Conservation (phyloP, 2,888 invertebrate species). For the Muschampia plurimacula region DNA sequence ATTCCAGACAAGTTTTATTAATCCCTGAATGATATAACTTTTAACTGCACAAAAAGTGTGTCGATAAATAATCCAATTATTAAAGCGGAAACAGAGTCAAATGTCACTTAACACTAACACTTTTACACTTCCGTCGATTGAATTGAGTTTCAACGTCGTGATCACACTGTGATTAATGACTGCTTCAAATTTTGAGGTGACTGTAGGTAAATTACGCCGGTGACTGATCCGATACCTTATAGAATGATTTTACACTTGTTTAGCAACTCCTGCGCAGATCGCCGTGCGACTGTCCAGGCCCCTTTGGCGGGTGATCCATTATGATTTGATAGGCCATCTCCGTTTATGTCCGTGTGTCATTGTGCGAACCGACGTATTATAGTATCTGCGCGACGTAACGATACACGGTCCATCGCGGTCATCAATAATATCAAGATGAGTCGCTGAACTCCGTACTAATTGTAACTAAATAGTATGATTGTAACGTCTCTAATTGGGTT, state of each 20-base stretch:
- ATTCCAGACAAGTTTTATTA: slow-evolving; percentile 3
- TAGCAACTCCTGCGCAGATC: slow-evolving; percentile 65
- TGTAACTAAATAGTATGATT: not conserved
- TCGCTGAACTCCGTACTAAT: slow-evolving; percentile 47
- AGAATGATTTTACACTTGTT: slow-evolving; percentile 40
- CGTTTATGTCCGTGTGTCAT: slow-evolving; percentile 69
- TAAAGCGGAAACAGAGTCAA: not conserved
- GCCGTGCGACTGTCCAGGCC: slow-evolving; percentile 72
- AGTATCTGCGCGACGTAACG: slow-evolving; percentile 42
- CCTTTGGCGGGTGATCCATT: slow-evolving; percentile 75
- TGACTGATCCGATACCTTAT: not conserved
- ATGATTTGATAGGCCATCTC: slow-evolving; percentile 82
- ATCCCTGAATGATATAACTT: not conserved
- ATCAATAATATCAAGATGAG: slow-evolving; percentile 42
- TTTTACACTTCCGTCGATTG: not conserved
- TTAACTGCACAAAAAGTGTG: not conserved
- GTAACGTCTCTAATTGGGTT: not conserved
- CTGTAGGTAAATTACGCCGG: not conserved
- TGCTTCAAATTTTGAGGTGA: not conserved
- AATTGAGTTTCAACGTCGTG: not conserved
- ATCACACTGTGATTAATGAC: not conserved
- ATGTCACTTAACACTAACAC: slow-evolving; percentile 1
- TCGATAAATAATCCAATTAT: not conserved
- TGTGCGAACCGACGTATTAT: slow-evolving; percentile 56
- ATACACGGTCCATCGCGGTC: slow-evolving; percentile 38